Evolutionary conservation across 2,797 vertebrate genomes (phyloP).

Genomic region (Acanthurus tractus): DNA sequence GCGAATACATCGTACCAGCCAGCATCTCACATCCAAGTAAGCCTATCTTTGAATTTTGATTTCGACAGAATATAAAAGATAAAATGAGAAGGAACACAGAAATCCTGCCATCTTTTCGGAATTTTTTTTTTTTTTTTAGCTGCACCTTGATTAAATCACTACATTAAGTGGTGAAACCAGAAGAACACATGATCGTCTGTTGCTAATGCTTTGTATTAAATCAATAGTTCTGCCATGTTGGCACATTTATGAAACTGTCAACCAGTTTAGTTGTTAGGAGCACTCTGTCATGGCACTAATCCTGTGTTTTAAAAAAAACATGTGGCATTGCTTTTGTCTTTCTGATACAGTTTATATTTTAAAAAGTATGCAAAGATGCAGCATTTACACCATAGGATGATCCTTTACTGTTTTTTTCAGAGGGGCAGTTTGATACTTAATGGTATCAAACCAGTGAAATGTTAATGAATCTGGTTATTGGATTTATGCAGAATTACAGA

Average conservation of each 20-base stretch:
- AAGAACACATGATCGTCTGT: too few species aligned
- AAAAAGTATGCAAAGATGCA: neutral
- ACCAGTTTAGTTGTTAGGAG: neutral
- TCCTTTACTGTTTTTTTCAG: neutral
- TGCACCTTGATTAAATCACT: too few species aligned
- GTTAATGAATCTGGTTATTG: neutral
- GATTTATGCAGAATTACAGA: neutral
- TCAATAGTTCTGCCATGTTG: neutral
- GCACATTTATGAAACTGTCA: neutral
- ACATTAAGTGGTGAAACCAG: too few species aligned
- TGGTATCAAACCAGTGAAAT: neutral
- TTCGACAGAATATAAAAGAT: neutral
- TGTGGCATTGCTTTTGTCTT: neutral
- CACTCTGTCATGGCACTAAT: neutral
- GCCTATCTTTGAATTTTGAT: constrained; percentile 18
- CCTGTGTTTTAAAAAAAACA: neutral
- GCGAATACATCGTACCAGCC: constrained; percentile 56
- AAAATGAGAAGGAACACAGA: too few species aligned
- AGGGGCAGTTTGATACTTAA: neutral
- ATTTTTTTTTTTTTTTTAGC: too few species aligned
- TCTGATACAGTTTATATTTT: neutral
- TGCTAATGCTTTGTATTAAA: neutral
- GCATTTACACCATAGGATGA: neutral
- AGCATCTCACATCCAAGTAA: constrained; percentile 78
- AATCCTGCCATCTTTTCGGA: too few species aligned